These are phyloP conservation scores for Corythornis cristatus DNA, from an alignment of 2,113 vertebrate genomes.

Conservation along the genomic window DNA sequence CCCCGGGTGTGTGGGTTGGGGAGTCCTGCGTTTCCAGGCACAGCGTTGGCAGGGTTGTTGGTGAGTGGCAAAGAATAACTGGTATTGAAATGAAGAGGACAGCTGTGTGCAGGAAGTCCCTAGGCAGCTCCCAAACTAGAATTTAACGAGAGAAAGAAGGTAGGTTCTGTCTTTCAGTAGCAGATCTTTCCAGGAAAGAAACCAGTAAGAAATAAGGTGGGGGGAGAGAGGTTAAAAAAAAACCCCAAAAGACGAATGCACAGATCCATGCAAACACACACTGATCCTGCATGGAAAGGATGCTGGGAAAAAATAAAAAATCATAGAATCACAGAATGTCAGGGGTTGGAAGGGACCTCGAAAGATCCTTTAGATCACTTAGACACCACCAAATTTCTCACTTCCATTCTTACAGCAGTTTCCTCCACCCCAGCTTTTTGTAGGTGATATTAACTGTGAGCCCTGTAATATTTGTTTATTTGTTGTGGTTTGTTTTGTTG, in stretches of 20 bases:
- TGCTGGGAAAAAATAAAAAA: not conserved
- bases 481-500: not conserved
- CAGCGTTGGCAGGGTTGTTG: not conserved
- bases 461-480: conserved; percentile 11
- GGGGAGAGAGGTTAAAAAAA: not conserved
- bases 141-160: not conserved
- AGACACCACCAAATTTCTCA: not conserved
- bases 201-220: not conserved
- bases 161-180: not conserved
- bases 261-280: not conserved
- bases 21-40: not conserved
- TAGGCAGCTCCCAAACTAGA: not conserved
- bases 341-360: too few species aligned
- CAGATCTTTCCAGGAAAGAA: not conserved
- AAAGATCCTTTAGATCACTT: too few species aligned
- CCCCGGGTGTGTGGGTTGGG: not conserved
- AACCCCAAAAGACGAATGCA: not conserved
- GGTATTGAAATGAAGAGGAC: not conserved
- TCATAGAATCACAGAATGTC: too few species aligned
- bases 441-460: conserved; percentile 9
- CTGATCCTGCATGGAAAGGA: not conserved
- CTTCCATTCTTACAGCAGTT: not conserved
- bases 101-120: not conserved
- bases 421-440: conserved; percentile 26
- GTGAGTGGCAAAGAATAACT: not conserved